Conservation (phyloP, 2,797 vertebrate species). For the Bothrops alternatus region DNA sequence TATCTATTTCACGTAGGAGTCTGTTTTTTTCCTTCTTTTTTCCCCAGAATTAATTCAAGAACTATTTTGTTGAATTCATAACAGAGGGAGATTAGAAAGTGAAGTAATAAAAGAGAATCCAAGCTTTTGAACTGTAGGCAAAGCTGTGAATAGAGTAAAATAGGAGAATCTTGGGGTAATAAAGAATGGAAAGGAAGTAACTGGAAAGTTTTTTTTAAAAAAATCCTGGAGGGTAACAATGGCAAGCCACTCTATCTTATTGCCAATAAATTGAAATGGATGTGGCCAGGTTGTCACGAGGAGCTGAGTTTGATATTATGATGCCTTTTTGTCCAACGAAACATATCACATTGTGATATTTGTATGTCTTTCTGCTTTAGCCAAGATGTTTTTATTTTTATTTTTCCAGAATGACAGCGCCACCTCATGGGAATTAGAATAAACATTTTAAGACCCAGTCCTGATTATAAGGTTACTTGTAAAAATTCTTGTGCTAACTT, state of each 20-base stretch:
- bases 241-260: not conserved
- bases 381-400: not conserved
- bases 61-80: not conserved
- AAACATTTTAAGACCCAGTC: not conserved
- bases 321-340: not conserved
- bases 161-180: not conserved
- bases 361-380: not conserved
- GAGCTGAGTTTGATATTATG: not conserved
- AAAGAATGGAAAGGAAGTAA: not conserved
- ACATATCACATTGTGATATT: not conserved
- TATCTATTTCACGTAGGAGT: too few species aligned
- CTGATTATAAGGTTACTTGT: not conserved
- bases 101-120: not conserved
- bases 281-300: not conserved
- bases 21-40: not conserved
- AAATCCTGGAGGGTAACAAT: not conserved
- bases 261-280: not conserved
- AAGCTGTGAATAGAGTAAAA: not conserved
- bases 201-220: not conserved
- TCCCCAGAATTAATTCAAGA: not conserved
- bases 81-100: not conserved
- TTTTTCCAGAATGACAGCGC: conserved; percentile 54
- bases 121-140: not conserved
- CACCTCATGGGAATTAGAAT: conserved; percentile 59
- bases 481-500: not conserved